phyloP scores from a whole-genome alignment of 1,140 invertebrate genomes.

The Drosophila carrolli region DNA sequence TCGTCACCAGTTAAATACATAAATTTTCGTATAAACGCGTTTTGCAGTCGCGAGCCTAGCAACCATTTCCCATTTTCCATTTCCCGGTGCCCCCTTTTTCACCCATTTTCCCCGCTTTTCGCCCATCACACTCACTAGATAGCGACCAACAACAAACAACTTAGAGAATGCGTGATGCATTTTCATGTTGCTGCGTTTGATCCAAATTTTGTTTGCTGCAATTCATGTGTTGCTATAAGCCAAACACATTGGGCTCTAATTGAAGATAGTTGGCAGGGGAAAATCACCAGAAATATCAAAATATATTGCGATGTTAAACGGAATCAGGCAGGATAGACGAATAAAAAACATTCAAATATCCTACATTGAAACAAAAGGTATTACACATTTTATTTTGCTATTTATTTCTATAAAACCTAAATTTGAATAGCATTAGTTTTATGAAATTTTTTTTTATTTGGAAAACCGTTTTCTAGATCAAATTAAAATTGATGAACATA shows the following conservation, averaged over 20 bases:
- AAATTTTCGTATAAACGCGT: constrained; percentile 83
- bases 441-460: too few species aligned
- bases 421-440: too few species aligned
- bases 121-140: background rate
- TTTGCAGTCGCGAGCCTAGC: constrained; percentile 60
- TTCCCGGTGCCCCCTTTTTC: constrained; percentile 3
- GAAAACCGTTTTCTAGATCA: too few species aligned
- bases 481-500: too few species aligned
- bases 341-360: too few species aligned
- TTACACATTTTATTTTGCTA: too few species aligned
- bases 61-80: constrained; percentile 43
- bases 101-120: background rate
- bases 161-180: constrained; percentile 51
- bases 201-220: constrained; percentile 40
- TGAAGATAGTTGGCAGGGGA: background rate
- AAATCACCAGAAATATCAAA: background rate
- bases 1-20: constrained; percentile 82
- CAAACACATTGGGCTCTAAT: background rate
- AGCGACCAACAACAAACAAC: constrained; percentile 37
- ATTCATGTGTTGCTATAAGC: constrained; percentile 28
- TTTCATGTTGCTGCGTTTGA: constrained; percentile 30
- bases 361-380: too few species aligned
- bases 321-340: too few species aligned
- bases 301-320: too few species aligned
- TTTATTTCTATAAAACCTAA: too few species aligned